Evolutionary conservation across 2,797 vertebrate species (phyloP), one percentile per base, ranked within the genome.

Genomic region (Oryzias sinensis): DNA sequence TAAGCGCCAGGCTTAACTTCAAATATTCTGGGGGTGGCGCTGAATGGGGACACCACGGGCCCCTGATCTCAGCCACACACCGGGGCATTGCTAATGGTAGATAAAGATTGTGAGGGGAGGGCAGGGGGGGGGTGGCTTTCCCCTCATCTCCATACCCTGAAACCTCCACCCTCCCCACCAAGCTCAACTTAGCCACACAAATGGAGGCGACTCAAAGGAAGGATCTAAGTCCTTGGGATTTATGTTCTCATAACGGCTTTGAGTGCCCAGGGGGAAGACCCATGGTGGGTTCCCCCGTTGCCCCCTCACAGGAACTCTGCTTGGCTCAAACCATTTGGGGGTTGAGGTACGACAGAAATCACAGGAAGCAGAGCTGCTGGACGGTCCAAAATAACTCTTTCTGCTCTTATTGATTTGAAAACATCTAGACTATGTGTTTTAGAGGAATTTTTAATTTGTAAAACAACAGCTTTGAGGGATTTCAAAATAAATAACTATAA

Each of bases 41-140:
- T 88, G 88, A 91, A 93, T 89, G 81, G 87, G 86, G 90, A 91
- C 92, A 92, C 91, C 92, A 90, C 76, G 90, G 87, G 89, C 86
- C 90, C 90, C 90, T 91, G 91, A 91, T 92, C 90, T 88, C 78
- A 88, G 84, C 89, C 90, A 89, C 88, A 88, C 84, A 88, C 79
- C 70, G 80, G 87, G 85, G 89, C 84, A 85, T 82, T 70, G 78
- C 91, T 92, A 93, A 92, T 92, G 88, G 89, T 89, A 90, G 90
- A 93, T 92, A 91, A 93, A 91, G 92, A 93, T 93, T 92, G 91
- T 82, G 20, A 48, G 72, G 74, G 57, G 72, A 70, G 73, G 71
- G 37, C 43, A 17, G 37, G 24, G 24, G 14, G 37, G 70, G 66
- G 70, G 77, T 73, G 70, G 72, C 79, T 81, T 80, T 73, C 80